phyloP scores from a whole-genome alignment of 1,140 invertebrate species.

The Pararge aegeria region DNA sequence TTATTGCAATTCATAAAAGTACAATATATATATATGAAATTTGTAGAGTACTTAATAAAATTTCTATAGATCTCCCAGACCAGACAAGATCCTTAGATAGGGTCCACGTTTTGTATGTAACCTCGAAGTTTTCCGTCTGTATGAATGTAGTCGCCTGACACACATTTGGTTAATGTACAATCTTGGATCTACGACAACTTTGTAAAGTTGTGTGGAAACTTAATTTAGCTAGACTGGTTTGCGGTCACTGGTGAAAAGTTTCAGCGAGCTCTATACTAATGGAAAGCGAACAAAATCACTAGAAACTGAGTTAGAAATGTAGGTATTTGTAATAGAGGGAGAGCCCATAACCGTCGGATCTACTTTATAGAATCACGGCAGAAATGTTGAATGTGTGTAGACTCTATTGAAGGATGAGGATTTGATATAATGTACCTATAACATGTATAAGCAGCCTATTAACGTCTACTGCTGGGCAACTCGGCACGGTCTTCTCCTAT shows the following conservation, averaged over 20 bases:
- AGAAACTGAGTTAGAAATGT: conserved; percentile 36
- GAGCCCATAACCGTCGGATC: no score
- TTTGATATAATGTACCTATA: no score
- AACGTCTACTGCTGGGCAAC: no score
- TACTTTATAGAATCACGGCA: no score
- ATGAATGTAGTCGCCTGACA: conserved; percentile 9
- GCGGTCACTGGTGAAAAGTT: conserved; percentile 45
- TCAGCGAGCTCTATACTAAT: conserved; percentile 40
- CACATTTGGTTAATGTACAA: conserved; percentile 24
- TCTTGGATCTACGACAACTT: conserved; percentile 28
- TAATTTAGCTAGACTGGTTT: conserved; percentile 49
- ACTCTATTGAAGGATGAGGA: no score
- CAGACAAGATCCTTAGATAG: background rate
- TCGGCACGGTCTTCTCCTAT: no score
- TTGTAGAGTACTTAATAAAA: background rate
- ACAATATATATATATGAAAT: no score
- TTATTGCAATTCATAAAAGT: no score
- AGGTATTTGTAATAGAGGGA: conserved; percentile 26
- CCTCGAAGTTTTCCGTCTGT: background rate
- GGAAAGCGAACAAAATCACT: conserved; percentile 42
- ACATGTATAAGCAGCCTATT: no score
- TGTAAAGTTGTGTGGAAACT: conserved; percentile 38
- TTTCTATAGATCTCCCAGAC: no score
- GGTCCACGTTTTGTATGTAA: background rate
- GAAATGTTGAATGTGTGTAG: no score